Evolutionary conservation across 2,797 vertebrate species (phyloP).

Genomic region (Mus caroli): DNA sequence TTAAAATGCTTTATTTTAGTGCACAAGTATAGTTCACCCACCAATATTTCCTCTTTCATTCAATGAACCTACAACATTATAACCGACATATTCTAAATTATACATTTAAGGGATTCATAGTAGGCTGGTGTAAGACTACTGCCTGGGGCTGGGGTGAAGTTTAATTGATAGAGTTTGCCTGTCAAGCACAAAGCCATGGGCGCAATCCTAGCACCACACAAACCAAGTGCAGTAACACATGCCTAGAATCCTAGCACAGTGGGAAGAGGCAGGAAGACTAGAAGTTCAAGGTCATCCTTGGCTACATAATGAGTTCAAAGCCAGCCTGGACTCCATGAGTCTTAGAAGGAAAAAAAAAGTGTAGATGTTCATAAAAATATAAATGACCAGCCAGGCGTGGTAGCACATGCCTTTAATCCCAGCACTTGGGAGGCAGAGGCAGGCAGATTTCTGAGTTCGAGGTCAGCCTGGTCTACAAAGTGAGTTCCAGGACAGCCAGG

Average conservation of each 20-base stretch:
- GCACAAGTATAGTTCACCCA: slow-evolving; percentile 19
- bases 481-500: no score
- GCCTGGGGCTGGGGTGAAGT: background rate
- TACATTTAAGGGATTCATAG: background rate
- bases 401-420: no score
- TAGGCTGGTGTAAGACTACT: slow-evolving; percentile 38
- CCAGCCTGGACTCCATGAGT: background rate
- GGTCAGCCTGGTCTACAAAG: no score
- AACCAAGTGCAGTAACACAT: background rate
- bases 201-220: background rate
- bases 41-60: slow-evolving; percentile 6
- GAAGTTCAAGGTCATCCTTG: background rate
- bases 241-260: background rate
- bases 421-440: no score
- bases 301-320: background rate
- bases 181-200: background rate
- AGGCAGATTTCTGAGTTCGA: no score
- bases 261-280: background rate
- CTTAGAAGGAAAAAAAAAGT: background rate
- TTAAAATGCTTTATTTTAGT: slow-evolving; percentile 32
- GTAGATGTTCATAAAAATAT: background rate
- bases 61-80: background rate
- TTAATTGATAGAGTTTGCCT: background rate
- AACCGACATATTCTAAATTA: slow-evolving; percentile 30
- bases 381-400: background rate